Percentiles rank a stretch among this genome's conserved stretches.
These are phyloP conservation scores for Calidris pygmaea DNA, from an alignment of 2,113 vertebrate genomes.

Conservation along the genomic window DNA sequence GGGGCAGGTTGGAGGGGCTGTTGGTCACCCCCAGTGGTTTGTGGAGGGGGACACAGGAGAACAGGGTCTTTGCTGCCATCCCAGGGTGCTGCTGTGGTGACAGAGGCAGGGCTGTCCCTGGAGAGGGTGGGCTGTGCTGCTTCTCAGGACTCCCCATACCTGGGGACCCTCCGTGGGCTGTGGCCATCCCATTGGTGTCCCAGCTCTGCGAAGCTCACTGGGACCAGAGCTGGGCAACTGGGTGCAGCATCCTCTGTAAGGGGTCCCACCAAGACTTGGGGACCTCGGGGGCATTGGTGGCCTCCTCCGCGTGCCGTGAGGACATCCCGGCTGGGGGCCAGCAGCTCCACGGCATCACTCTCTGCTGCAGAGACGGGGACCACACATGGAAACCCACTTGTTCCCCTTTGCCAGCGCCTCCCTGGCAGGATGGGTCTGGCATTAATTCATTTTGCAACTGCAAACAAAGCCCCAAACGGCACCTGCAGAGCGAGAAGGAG, in stretches of 20 bases:
- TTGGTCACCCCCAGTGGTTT: not conserved
- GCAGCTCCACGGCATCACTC: not conserved
- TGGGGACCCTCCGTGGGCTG: not conserved
- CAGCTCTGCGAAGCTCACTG: not conserved
- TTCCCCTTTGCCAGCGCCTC: not conserved
- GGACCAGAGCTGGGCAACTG: not conserved
- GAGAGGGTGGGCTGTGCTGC: not conserved
- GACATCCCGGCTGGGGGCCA: fast-evolving
- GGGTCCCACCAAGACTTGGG: fast-evolving
- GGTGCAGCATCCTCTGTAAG: not conserved
- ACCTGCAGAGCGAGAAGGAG: not conserved
- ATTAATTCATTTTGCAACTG: not conserved
- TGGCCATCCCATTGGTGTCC: fast-evolving
- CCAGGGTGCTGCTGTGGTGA: not conserved
- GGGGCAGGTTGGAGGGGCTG: not conserved
- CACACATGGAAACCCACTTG: not conserved
- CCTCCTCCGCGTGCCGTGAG: fast-evolving
- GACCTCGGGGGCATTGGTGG: not conserved
- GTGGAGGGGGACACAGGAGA: not conserved
- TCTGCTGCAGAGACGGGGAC: not conserved
- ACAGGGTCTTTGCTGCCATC: fast-evolving
- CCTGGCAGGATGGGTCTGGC: fast-evolving
- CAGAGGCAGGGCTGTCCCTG: not conserved
- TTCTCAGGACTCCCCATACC: not conserved
- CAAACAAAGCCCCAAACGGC: fast-evolving